phyloP scores from a whole-genome alignment of 2,888 invertebrate species.

The Caradrina kadenii region DNA sequence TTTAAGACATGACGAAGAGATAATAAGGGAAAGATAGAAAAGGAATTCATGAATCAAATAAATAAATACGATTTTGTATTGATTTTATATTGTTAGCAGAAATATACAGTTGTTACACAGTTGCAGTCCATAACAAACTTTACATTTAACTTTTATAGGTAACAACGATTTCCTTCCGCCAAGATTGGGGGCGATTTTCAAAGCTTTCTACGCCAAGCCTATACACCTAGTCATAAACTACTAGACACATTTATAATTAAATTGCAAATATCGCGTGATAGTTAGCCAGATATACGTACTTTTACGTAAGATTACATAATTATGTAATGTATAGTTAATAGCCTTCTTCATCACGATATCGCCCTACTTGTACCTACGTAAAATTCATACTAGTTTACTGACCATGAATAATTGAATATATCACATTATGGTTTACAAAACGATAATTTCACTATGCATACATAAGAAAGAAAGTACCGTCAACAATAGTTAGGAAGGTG shows the following conservation, averaged over 20 bases:
- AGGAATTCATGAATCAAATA: conserved; percentile 17
- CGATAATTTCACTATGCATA: neutral
- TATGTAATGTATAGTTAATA: neutral
- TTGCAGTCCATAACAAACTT: conserved; percentile 9
- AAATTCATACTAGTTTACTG: conserved; percentile 3
- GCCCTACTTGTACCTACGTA: neutral
- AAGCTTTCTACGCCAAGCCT: neutral
- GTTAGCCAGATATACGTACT: neutral
- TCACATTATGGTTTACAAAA: neutral
- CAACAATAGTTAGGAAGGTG: neutral
- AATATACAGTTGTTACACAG: conserved; percentile 9
- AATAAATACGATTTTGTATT: neutral
- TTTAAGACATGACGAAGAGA: conserved; percentile 4
- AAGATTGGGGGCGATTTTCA: neutral
- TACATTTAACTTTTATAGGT: conserved; percentile 19
- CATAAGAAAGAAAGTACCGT: neutral
- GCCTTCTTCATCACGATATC: conserved; percentile 1
- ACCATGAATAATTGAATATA: conserved; percentile 17
- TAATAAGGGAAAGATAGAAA: conserved; percentile 8
- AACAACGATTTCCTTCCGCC: neutral
- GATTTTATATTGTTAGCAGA: neutral
- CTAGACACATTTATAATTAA: conserved; percentile 8
- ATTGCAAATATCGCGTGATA: neutral
- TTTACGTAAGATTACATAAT: neutral
- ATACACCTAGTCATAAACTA: neutral